These are phyloP conservation scores for Tiphia femorata DNA, from an alignment of 2,888 invertebrate species.

Conservation along the genomic window DNA sequence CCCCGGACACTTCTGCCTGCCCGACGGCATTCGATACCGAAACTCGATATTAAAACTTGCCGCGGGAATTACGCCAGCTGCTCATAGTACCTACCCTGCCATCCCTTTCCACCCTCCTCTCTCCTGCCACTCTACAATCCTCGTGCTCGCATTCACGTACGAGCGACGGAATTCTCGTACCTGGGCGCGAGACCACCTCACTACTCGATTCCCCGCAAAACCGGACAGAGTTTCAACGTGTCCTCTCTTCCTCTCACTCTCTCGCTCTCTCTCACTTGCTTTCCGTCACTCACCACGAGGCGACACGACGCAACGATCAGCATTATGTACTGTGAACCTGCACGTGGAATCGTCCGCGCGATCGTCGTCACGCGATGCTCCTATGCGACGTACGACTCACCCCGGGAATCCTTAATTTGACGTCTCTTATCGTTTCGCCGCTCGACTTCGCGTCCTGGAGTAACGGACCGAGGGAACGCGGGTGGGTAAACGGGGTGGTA, in stretches of 20 bases:
- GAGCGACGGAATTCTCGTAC: conserved; percentile 2
- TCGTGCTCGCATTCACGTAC: conserved; percentile 4
- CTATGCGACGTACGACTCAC: not conserved
- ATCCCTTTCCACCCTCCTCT: not conserved
- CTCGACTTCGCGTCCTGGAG: not conserved
- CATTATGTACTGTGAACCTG: not conserved
- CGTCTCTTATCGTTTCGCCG: not conserved
- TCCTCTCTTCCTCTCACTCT: conserved; percentile 31
- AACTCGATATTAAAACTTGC: conserved; percentile 67
- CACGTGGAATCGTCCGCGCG: not conserved
- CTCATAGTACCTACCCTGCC: conserved; percentile 49
- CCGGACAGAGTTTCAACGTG: conserved; percentile 57
- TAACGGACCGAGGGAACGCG: not conserved
- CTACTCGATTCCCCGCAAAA: conserved; percentile 58
- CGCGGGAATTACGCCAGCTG: conserved; percentile 57
- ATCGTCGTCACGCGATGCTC: conserved; percentile 1
- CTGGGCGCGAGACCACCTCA: conserved; percentile 44
- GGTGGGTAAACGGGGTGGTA: too few relatives aligned
- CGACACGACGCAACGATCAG: not conserved
- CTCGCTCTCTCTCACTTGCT: too few relatives aligned
- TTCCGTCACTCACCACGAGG: too few relatives aligned
- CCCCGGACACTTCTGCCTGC: conserved; percentile 38
- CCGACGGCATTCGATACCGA: conserved; percentile 66
- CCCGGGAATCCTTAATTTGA: not conserved
- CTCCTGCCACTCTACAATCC: conserved; percentile 1